phyloP scores from a whole-genome alignment of 1,140 invertebrate species.

The Cephus cinctus region DNA sequence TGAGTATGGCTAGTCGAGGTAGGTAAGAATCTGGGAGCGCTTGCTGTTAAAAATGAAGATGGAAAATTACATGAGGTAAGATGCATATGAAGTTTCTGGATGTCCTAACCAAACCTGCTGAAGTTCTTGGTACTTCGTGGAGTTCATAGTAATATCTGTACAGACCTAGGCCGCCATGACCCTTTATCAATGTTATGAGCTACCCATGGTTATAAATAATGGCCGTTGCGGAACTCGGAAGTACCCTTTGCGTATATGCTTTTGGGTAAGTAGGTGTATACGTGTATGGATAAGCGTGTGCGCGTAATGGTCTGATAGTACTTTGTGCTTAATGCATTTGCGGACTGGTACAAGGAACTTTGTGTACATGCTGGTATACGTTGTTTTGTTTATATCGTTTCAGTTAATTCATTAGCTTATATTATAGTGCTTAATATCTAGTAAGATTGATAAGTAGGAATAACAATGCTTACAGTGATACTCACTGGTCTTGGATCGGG shows the following conservation, averaged over 20 bases:
- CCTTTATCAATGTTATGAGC: conserved; percentile 53
- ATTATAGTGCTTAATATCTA: too few species aligned
- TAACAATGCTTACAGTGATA: conserved; percentile 59
- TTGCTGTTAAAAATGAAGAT: background rate
- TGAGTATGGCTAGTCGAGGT: too few species aligned
- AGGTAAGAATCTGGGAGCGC: background rate
- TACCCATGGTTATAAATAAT: conserved; percentile 51
- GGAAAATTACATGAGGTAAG: background rate
- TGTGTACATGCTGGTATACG: too few species aligned
- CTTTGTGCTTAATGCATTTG: too few species aligned
- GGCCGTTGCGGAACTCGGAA: conserved; percentile 40
- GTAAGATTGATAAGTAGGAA: conserved; percentile 25
- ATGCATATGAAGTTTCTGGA: background rate
- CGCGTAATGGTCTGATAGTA: too few species aligned
- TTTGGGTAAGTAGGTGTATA: too few species aligned
- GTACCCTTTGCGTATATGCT: too few species aligned
- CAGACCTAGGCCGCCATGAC: conserved; percentile 36
- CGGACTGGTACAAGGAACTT: too few species aligned
- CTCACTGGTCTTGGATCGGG: conserved; percentile 96
- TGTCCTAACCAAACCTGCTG: background rate
- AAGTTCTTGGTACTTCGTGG: background rate
- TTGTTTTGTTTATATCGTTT: too few species aligned
- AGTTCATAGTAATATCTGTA: conserved; percentile 30
- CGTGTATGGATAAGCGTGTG: too few species aligned
- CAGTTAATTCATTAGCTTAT: too few species aligned